Conservation (phyloP, 92 coral and sea anemone species). For the Epizoanthus ramosus region DNA sequence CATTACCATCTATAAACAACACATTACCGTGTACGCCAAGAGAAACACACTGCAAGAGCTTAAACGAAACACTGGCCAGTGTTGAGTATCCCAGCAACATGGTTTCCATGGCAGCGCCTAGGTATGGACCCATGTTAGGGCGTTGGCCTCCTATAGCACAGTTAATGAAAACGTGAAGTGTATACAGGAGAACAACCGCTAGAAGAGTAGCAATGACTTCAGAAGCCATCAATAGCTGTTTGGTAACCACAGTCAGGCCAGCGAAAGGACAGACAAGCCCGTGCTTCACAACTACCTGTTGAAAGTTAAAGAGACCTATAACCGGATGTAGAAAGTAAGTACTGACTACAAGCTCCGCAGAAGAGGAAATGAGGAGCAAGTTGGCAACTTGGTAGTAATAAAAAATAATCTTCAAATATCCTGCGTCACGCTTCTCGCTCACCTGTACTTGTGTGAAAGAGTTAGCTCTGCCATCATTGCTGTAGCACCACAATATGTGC, state of each 20-base stretch:
- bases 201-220: constrained; percentile 4
- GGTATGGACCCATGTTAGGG: constrained; percentile 55
- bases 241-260: constrained; percentile 40
- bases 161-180: constrained; percentile 45
- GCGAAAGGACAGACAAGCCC: constrained; percentile 52
- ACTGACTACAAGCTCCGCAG: constrained; percentile 22
- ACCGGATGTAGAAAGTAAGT: constrained; percentile 50
- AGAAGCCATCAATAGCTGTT: constrained; percentile 27
- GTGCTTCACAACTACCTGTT: constrained; percentile 8
- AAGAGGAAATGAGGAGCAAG: constrained; percentile 58
- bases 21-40: constrained; percentile 41
- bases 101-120: constrained; percentile 58
- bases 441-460: not conserved
- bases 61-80: constrained; percentile 34
- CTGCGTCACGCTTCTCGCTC: constrained; percentile 17
- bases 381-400: constrained; percentile 86
- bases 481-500: not conserved
- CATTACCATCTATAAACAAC: constrained; percentile 51
- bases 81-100: constrained; percentile 58
- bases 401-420: constrained; percentile 71
- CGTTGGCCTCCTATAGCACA: constrained; percentile 16
- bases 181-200: constrained; percentile 22
- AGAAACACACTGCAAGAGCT: constrained; percentile 42
- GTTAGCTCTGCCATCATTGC: not conserved
- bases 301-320: constrained; percentile 74